These are phyloP conservation scores for Nudaria mundana DNA, from an alignment of 2,888 invertebrate species.

Conservation along the genomic window DNA sequence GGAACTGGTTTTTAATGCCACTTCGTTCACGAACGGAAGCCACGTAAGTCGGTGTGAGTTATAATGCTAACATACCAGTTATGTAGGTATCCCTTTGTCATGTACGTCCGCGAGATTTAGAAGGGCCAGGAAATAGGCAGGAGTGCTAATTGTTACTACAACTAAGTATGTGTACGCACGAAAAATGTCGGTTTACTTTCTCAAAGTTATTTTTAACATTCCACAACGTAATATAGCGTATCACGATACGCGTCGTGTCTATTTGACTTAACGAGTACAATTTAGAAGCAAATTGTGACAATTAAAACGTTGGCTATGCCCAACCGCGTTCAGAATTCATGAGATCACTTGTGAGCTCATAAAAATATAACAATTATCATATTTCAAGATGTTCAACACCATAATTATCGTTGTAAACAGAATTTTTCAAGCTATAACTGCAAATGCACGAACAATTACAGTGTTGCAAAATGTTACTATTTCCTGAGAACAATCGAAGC, in stretches of 20 bases:
- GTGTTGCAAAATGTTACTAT: neutral
- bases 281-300: slow-evolving; percentile 54
- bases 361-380: slow-evolving; percentile 42
- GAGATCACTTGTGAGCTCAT: slow-evolving; percentile 69
- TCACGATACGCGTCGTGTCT: slow-evolving; percentile 16
- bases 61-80: slow-evolving; percentile 27
- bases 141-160: slow-evolving; percentile 55
- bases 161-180: slow-evolving; percentile 45
- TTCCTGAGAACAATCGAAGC: slow-evolving; percentile 4
- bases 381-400: slow-evolving; percentile 22
- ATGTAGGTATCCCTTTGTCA: slow-evolving; percentile 41
- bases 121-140: slow-evolving; percentile 52
- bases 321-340: slow-evolving; percentile 40
- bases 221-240: slow-evolving; percentile 36
- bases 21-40: slow-evolving; percentile 57
- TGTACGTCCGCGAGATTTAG: slow-evolving; percentile 45
- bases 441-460: slow-evolving; percentile 2
- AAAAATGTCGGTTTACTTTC: slow-evolving; percentile 42
- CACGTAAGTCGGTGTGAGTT: slow-evolving; percentile 30
- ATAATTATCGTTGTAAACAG: slow-evolving; percentile 12
- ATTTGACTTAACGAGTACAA: slow-evolving; percentile 33
- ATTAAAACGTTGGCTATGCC: slow-evolving; percentile 55
- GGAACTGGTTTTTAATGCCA: slow-evolving; percentile 54
- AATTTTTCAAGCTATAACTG: neutral
- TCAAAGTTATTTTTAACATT: slow-evolving; percentile 40